A percentile compares a stretch with the other conserved stretches of the same genome.
Evolutionary conservation across 2,888 invertebrate species (phyloP).

Genomic region (Laspeyria flexula): DNA sequence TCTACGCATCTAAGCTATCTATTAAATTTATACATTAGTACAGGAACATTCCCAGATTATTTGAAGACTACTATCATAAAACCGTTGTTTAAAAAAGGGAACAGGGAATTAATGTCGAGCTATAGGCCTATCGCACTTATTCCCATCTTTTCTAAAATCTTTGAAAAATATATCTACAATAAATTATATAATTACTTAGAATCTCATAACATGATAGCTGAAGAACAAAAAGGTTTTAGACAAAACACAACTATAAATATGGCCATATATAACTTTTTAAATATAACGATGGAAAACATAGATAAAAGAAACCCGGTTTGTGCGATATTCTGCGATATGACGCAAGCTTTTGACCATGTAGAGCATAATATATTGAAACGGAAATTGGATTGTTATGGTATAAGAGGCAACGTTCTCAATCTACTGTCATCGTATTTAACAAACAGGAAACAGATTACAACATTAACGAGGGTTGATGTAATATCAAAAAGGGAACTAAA

Average conservation of each 20-base stretch:
- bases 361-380: no score
- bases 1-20: background rate
- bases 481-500: background rate
- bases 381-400: background rate
- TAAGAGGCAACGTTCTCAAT: background rate
- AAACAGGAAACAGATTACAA: background rate
- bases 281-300: background rate
- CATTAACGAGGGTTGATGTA: no score
- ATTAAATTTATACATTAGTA: background rate
- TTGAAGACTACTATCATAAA: background rate
- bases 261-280: conserved; percentile 1
- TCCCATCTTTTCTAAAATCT: background rate
- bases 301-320: background rate
- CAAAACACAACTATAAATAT: conserved; percentile 3
- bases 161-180: background rate
- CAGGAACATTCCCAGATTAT: background rate
- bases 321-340: background rate
- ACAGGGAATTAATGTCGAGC: background rate
- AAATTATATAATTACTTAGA: background rate
- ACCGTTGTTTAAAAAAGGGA: background rate
- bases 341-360: background rate
- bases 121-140: background rate
- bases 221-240: conserved; percentile 2
- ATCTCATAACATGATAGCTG: background rate
- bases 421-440: background rate